Evolutionary conservation across 92 coral and sea anemone genomes (phyloP), one percentile per base, ranked within the genome.

Genomic region (Pocillopora grandis): DNA sequence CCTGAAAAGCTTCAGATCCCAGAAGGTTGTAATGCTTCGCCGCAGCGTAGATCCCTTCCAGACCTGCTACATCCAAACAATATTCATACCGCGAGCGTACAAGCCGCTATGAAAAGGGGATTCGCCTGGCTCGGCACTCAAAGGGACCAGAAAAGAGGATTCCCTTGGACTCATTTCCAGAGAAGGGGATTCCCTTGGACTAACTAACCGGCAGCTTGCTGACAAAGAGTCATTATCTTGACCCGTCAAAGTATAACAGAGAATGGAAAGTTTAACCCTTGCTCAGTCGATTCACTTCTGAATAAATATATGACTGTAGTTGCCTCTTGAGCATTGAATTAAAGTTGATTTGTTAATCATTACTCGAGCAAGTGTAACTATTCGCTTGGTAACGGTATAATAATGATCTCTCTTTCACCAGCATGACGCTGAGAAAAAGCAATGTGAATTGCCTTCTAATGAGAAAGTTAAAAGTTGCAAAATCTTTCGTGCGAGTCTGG

Each of bases 181-280:
- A 67, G 67, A 23, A 67, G 83, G 33, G 75, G 65, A 79, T 80
- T 80, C 27, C 67, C 84, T 7, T 80, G 84, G 84, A 5, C 14
- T 21, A 56, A 66, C 23, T 66, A 63, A 63, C 23, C n/a, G 1
- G 49, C 49, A 42, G 31, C 9, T 10, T 23, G 12, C 11, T 31
- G 14, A 36, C 23, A 66, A 66, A 9, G 14, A 13, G 15, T 33
- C 35, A 66, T 66, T 66, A 13, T 15, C 71, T 2, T 66, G 18
- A 16, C 72, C 72, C n/a, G 15, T 68, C 17, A 13, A 5, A 1
- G 52, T 48, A 33, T 35, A 33, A 14, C 1, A 14, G 6, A 19
- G 10, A 33, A 13, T 12, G 49, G 12, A 9, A 27, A 4, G 52
- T 33, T n/a, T 48, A 16, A 35, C 52, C 33, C 73, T 33, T 35